Evolutionary conservation across 2,113 vertebrate genomes (phyloP).

Genomic region (Picathartes gymnocephalus): DNA sequence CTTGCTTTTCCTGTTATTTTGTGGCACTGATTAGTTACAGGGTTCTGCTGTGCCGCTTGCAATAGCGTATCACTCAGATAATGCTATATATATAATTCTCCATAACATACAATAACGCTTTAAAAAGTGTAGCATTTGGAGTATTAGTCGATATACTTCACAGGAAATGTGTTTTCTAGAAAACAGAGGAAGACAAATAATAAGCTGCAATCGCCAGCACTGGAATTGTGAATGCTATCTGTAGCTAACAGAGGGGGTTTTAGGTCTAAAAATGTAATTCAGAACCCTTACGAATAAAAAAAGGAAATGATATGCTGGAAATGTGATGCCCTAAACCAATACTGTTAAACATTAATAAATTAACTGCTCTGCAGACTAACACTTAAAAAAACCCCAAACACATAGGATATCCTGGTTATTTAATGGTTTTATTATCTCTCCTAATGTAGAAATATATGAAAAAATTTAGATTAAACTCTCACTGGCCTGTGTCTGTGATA

Average conservation of each 20-base stretch:
- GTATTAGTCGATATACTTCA: neutral
- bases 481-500: neutral
- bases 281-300: neutral
- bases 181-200: neutral
- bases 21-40: neutral
- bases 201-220: neutral
- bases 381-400: neutral
- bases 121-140: neutral
- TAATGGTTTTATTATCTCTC: neutral
- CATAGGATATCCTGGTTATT: neutral
- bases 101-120: neutral
- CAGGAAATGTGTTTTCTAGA: neutral
- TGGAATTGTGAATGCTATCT: neutral
- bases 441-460: neutral
- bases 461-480: neutral
- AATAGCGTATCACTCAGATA: neutral
- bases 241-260: neutral
- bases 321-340: neutral
- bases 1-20: neutral
- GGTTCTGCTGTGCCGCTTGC: neutral
- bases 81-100: neutral
- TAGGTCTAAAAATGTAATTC: slow-evolving; percentile 5
- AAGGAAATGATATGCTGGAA: neutral
- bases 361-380: neutral
- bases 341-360: neutral